phyloP scores from a whole-genome alignment of 2,888 invertebrate genomes.

The Agonopterix alstromeriana region DNA sequence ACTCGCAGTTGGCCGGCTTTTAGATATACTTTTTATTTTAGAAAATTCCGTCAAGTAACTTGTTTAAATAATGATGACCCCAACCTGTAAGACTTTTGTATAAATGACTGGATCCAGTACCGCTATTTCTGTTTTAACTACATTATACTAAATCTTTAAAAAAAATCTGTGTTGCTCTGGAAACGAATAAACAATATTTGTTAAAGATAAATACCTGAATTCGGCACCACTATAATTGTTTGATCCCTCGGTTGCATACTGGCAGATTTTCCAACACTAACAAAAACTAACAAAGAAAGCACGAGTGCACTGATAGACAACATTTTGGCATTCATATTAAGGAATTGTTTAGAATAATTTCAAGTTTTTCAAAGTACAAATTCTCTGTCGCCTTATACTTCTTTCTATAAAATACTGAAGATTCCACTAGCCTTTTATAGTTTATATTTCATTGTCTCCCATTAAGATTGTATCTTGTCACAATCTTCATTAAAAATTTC shows the following conservation, averaged over 20 bases:
- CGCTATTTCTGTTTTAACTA: no score
- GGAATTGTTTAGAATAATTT: no score
- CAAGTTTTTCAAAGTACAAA: not conserved
- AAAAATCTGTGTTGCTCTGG: no score
- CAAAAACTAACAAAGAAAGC: not conserved
- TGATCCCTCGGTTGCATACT: conserved; percentile 12
- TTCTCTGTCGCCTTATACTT: not conserved
- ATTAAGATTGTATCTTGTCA: not conserved
- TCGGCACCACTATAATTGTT: conserved; percentile 23
- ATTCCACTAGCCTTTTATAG: not conserved
- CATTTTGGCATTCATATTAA: no score
- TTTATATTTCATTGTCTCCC: not conserved
- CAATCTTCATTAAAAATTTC: not conserved
- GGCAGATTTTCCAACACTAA: not conserved
- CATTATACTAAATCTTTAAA: no score
- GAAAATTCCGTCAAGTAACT: no score
- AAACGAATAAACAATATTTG: no score
- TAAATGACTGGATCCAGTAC: no score
- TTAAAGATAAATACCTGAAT: conserved; percentile 7
- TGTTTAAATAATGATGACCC: no score
- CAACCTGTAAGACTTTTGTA: no score
- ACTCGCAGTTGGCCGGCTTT: no score
- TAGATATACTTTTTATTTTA: no score
- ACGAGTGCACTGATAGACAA: not conserved
- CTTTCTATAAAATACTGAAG: not conserved